These are phyloP conservation scores for Phasia obesa DNA, from an alignment of 2,888 invertebrate genomes.

Conservation along the genomic window DNA sequence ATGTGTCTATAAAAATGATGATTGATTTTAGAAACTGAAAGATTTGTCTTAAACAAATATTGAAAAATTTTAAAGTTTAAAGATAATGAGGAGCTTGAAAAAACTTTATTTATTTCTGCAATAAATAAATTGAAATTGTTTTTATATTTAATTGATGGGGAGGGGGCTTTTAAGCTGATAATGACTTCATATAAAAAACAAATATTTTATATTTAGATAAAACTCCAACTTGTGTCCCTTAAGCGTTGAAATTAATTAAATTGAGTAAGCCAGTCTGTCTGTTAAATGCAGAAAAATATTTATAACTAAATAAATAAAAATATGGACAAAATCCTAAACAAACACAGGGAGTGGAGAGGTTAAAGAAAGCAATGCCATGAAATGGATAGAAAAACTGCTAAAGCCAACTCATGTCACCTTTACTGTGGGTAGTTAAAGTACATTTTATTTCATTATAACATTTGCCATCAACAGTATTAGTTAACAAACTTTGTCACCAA, in stretches of 20 bases:
- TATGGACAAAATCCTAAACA: slow-evolving; percentile 38
- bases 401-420: neutral
- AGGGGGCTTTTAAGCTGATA: no score
- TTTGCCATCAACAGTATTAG: slow-evolving; percentile 24
- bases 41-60: neutral
- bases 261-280: slow-evolving; percentile 37
- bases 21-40: slow-evolving; percentile 32
- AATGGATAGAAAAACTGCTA: slow-evolving; percentile 41
- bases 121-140: no score
- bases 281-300: slow-evolving; percentile 20
- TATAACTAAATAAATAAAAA: slow-evolving; percentile 19
- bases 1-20: slow-evolving; percentile 18
- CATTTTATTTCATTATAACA: neutral
- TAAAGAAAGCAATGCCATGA: slow-evolving; percentile 11
- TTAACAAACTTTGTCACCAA: slow-evolving; percentile 34
- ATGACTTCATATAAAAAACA: slow-evolving; percentile 30
- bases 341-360: slow-evolving; percentile 14
- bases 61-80: neutral
- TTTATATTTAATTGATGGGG: no score
- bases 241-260: slow-evolving; percentile 63
- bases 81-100: neutral
- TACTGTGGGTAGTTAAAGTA: neutral
- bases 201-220: slow-evolving; percentile 4
- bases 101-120: neutral
- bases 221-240: slow-evolving; percentile 11